Conservation (phyloP, 2,797 vertebrate species). For the Sebastes steindachneri region DNA sequence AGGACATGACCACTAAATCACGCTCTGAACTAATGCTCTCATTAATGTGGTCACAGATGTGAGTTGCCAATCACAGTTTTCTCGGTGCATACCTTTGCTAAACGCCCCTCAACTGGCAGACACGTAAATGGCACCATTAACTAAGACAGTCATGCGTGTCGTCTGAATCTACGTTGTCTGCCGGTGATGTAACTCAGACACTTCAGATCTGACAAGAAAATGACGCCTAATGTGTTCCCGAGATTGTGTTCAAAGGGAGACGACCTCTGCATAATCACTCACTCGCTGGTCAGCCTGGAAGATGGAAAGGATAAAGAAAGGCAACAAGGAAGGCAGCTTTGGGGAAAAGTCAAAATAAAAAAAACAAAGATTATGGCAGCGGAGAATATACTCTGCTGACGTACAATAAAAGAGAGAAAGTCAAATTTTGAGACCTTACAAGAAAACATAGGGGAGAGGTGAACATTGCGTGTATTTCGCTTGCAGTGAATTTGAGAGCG, state of each 20-base stretch:
- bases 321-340: slow-evolving; percentile 4
- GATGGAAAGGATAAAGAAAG: slow-evolving; percentile 45
- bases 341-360: slow-evolving; percentile 19
- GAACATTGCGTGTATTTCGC: slow-evolving; percentile 7
- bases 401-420: slow-evolving; percentile 6
- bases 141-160: slow-evolving; percentile 78
- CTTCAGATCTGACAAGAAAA: slow-evolving; percentile 81
- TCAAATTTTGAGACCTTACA: neutral
- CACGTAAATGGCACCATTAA: slow-evolving; percentile 80
- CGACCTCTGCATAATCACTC: slow-evolving; percentile 73
- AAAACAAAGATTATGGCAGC: neutral
- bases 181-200: slow-evolving; percentile 78
- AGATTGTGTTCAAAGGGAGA: slow-evolving; percentile 68
- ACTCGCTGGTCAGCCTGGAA: slow-evolving; percentile 54
- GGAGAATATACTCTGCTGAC: slow-evolving; percentile 4
- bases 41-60: slow-evolving; percentile 50
- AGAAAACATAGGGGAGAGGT: neutral
- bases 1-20: slow-evolving; percentile 45
- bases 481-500: slow-evolving; percentile 4
- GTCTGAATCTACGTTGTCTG: slow-evolving; percentile 64
- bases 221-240: slow-evolving; percentile 68
- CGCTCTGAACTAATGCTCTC: slow-evolving; percentile 33
- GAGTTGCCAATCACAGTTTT: slow-evolving; percentile 33
- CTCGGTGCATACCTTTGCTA: slow-evolving; percentile 58
- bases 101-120: slow-evolving; percentile 68